Conservation (phyloP, 2,797 vertebrate genomes). For the Aselliscus stoliczkanus region DNA sequence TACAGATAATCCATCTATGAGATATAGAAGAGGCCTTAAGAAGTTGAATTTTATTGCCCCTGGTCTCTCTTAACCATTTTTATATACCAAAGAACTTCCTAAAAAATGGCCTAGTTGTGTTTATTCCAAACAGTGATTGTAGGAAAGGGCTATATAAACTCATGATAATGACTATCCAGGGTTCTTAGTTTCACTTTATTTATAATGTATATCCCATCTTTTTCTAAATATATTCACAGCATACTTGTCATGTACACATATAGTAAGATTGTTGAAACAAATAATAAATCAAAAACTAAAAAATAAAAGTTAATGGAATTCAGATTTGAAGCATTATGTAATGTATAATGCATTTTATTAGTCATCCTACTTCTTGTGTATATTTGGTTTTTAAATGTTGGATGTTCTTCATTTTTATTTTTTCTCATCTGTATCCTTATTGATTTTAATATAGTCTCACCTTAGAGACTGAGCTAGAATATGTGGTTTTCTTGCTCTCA, state of each 20-base stretch:
- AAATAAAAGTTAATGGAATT: constrained; percentile 8
- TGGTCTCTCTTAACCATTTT: not conserved
- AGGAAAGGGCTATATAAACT: constrained; percentile 14
- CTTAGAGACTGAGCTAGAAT: not conserved
- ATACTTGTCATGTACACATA: constrained; percentile 9
- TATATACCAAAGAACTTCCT: not conserved
- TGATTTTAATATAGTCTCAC: not conserved
- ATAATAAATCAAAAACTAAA: constrained; percentile 8
- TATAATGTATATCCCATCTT: constrained; percentile 9
- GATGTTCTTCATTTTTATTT: not conserved
- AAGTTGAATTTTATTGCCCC: not conserved
- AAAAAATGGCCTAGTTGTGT: constrained; percentile 7
- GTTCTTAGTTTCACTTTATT: constrained; percentile 38
- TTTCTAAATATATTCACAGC: not conserved
- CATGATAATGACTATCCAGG: not conserved
- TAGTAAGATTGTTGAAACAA: constrained; percentile 6
- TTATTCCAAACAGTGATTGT: not conserved
- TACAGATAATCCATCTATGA: not conserved
- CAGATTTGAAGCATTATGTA: not conserved
- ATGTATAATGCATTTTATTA: not conserved
- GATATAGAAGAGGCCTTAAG: not conserved
- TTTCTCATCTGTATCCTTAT: not conserved
- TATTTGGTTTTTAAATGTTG: not conserved
- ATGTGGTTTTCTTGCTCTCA: not conserved
- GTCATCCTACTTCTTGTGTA: not conserved